Conservation (phyloP, 2,888 invertebrate species). For the Nymphalis urticae region DNA sequence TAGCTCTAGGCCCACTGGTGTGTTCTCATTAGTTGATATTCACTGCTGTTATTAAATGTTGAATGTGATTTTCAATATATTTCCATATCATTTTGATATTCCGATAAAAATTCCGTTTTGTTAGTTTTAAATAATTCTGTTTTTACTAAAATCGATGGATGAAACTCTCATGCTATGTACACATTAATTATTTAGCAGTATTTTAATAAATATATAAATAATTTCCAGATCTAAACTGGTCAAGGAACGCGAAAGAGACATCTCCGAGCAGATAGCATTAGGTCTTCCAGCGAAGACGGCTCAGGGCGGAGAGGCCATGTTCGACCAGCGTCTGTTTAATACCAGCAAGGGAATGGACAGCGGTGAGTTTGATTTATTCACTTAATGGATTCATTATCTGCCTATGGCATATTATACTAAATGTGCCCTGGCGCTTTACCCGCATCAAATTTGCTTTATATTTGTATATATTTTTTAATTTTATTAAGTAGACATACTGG, state of each 20-base stretch:
- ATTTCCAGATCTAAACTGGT: slow-evolving; percentile 87
- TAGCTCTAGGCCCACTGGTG: no score
- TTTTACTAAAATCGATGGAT: no score
- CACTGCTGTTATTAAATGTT: not conserved
- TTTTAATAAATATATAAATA: not conserved
- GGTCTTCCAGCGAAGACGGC: slow-evolving; percentile 93
- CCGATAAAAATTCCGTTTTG: no score
- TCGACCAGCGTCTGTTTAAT: slow-evolving; percentile 98
- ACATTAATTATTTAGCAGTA: not conserved
- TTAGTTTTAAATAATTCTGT: no score
- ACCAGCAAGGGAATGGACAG: slow-evolving; percentile 95
- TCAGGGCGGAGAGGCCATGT: slow-evolving; percentile 89
- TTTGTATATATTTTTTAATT: no score
- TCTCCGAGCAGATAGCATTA: slow-evolving; percentile 98
- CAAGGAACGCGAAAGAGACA: slow-evolving; percentile 96
- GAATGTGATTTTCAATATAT: no score
- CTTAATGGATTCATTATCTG: not conserved
- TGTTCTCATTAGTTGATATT: not conserved
- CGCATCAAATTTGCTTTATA: no score
- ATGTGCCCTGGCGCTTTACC: no score
- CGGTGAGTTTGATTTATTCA: slow-evolving; percentile 54
- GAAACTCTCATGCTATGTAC: no score
- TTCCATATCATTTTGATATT: no score
- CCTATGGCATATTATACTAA: not conserved
- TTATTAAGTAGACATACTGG: no score